Conservation (phyloP, 2,797 vertebrate species). For the Scolopax bukidnonensis region DNA sequence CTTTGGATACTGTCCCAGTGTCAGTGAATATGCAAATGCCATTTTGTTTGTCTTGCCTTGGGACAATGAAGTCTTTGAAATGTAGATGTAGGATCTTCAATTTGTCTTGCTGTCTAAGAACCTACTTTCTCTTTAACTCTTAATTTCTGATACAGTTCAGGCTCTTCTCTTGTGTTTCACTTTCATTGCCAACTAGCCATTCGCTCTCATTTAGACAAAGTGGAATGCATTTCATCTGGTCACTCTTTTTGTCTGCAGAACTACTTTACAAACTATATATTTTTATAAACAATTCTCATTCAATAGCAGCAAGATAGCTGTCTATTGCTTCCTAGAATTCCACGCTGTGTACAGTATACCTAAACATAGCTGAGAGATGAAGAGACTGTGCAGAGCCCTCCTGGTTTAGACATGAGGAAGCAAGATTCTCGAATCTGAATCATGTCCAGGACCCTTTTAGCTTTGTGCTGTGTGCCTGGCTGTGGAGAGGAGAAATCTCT, state of each 20-base stretch:
- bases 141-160: background rate
- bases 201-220: background rate
- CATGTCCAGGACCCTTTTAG: background rate
- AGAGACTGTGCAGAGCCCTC: background rate
- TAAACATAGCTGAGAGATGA: background rate
- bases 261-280: background rate
- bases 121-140: slow-evolving; percentile 21
- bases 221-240: background rate
- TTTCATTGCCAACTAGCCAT: background rate
- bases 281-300: background rate
- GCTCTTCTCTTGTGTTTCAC: background rate
- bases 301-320: background rate
- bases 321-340: background rate
- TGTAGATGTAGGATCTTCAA: slow-evolving; percentile 44
- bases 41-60: slow-evolving; percentile 50
- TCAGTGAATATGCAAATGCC: slow-evolving; percentile 50
- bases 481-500: background rate
- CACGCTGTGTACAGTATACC: background rate
- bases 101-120: slow-evolving; percentile 23
- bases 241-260: background rate
- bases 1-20: slow-evolving; percentile 20
- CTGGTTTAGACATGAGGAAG: background rate
- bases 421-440: background rate
- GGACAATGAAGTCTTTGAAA: slow-evolving; percentile 58
- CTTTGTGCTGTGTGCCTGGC: background rate